Evolutionary conservation across 2,113 vertebrate genomes (phyloP), one percentile per base, ranked within the genome.

Genomic region (Myiagra hebetior): DNA sequence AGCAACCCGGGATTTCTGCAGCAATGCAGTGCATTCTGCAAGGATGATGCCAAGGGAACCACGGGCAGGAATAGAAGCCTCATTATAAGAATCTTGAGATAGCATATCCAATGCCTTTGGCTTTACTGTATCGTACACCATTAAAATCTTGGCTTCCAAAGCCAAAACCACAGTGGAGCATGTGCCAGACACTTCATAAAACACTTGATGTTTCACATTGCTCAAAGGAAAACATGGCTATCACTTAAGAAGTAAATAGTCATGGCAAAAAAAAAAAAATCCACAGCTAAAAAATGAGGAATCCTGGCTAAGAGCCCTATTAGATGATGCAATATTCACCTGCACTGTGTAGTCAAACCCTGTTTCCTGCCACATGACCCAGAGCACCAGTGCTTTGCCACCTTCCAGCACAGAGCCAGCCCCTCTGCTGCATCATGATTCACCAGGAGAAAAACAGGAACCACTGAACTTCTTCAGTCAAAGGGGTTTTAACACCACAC

Each of bases 111-210:
- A 33, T 72, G 76, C 46, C 89, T 92, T 72, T 53, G 85, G 39
- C 88, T 79, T 93, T 78, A 90, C 73, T 91, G 76, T 65, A 86
- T 59, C 59, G 28, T 37, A 70, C 39, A 37, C 33, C n/a, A 75
- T 75, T 76, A 81, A 91, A 93, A 85, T 7, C 65, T 68, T 76
- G 69, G 75, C 65, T 89, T 91, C 73, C 79, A 85, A 87, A 81
- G n/a, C 4, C 31, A 62, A 83, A 83, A 50, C 42, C 76, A 94
- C 86, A 87, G 47, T 1, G 13, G 19, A 89, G 42, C 42, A 65
- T 3, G 26, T 56, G 60, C 28, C 82, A 90, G 72, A 55, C 31
- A 59, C 76, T 81, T 84, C 52, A 85, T 31, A 57, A 76, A 82
- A 69, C 39, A 44, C n/a, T 39, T 75, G 52, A 67, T 33, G 52